A percentile compares a stretch with the other conserved stretches of the same genome.
Conservation (phyloP, 2,113 vertebrate species). For the Scomber scombrus region DNA sequence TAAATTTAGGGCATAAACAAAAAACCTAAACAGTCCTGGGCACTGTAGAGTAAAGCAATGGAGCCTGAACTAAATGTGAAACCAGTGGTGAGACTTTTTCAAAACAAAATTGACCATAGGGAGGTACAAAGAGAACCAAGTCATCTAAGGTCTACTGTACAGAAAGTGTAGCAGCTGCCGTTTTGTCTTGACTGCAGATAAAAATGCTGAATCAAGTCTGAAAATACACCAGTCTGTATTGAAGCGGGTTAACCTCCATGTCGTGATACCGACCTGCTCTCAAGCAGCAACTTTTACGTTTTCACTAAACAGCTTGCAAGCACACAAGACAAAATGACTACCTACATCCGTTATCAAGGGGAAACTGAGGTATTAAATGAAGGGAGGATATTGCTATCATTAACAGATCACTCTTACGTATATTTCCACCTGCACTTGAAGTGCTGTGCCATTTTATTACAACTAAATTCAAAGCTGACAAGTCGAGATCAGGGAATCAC, state of each 20-base stretch:
- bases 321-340: conserved; percentile 35
- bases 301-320: conserved; percentile 43
- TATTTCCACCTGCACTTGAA: conserved; percentile 61
- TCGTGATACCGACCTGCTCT: conserved; percentile 46
- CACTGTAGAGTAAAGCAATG: not conserved
- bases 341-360: conserved; percentile 29
- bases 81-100: conserved; percentile 76
- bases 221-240: conserved; percentile 56
- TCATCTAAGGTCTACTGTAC: conserved; percentile 25
- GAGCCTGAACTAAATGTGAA: conserved; percentile 35
- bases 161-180: conserved; percentile 43
- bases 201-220: conserved; percentile 38
- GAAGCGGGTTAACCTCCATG: conserved; percentile 35
- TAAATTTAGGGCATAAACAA: not conserved
- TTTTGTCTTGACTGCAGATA: conserved; percentile 24
- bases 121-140: conserved; percentile 36
- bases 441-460: conserved; percentile 57
- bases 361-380: conserved; percentile 64
- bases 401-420: conserved; percentile 50
- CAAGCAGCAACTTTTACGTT: conserved; percentile 62
- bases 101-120: conserved; percentile 25
- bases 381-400: conserved; percentile 73
- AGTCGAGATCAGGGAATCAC: conserved; percentile 49
- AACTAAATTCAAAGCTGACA: conserved; percentile 46
- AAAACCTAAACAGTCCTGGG: not conserved